Conservation (phyloP, 2,113 vertebrate species). For the Myotis yumanensis region DNA sequence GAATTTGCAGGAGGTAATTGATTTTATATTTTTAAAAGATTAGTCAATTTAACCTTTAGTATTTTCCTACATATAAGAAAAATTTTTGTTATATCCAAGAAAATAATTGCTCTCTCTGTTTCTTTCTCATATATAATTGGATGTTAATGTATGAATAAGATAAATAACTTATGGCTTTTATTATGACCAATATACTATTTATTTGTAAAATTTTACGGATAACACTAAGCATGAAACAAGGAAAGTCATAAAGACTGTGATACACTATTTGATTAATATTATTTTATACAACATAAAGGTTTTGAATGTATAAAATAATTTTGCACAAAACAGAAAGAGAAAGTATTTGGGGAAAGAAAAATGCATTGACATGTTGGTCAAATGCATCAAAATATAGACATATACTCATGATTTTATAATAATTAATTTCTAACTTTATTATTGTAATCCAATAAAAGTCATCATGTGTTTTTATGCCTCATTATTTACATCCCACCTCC, state of each 20-base stretch:
- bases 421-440: conserved; percentile 23
- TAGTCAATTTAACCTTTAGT: background rate
- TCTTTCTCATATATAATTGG: background rate
- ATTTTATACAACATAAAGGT: background rate
- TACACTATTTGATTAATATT: background rate
- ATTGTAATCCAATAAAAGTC: background rate
- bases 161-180: background rate
- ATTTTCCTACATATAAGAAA: background rate
- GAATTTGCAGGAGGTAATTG: background rate
- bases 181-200: background rate
- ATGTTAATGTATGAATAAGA: background rate
- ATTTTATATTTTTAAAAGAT: background rate
- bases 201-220: background rate
- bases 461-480: background rate
- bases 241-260: background rate
- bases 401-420: background rate
- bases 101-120: background rate
- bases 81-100: background rate
- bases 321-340: background rate
- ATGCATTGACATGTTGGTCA: background rate
- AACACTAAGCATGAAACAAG: background rate
- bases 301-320: background rate
- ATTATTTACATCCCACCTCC: background rate
- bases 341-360: background rate
- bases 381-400: background rate